Conservation (phyloP, 2,888 invertebrate species). For the Anagyrus pseudococci region DNA sequence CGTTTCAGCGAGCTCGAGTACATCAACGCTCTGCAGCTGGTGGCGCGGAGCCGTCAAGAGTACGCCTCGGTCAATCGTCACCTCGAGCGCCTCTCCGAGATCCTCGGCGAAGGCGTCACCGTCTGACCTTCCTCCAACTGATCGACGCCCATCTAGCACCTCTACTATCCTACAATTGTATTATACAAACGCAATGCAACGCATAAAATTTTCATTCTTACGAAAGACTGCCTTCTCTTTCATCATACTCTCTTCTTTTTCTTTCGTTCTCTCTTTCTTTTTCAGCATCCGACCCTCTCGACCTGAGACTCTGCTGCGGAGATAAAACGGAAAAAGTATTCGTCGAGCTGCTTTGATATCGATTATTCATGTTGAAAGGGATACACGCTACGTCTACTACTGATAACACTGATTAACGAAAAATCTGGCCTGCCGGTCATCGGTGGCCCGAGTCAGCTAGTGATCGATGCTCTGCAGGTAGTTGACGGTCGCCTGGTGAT, state of each 20-base stretch:
- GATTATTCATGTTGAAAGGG: too few species aligned
- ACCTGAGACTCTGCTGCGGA: too few species aligned
- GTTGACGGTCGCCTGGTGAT: slow-evolving; percentile 30
- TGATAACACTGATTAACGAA: slow-evolving; percentile 5
- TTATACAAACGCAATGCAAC: background rate
- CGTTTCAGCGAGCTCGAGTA: slow-evolving; percentile 79
- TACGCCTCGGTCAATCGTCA: slow-evolving; percentile 68
- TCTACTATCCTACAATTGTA: too few species aligned
- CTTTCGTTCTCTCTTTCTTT: background rate
- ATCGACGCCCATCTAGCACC: background rate
- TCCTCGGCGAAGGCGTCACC: slow-evolving; percentile 84
- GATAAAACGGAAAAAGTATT: too few species aligned
- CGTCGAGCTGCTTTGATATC: too few species aligned
- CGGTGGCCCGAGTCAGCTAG: background rate
- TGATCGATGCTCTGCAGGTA: slow-evolving; percentile 26
- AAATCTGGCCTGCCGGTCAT: background rate
- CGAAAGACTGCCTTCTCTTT: too few species aligned
- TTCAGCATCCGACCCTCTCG: background rate
- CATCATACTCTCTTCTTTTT: background rate
- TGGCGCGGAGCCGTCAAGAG: slow-evolving; percentile 54
- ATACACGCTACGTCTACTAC: too few species aligned
- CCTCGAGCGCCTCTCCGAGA: slow-evolving; percentile 82
- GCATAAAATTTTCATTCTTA: slow-evolving; percentile 9
- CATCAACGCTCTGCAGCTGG: slow-evolving; percentile 68
- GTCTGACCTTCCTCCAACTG: slow-evolving; percentile 39